phyloP scores from a whole-genome alignment of 2,113 vertebrate genomes.

The Brienomyrus brachyistius region DNA sequence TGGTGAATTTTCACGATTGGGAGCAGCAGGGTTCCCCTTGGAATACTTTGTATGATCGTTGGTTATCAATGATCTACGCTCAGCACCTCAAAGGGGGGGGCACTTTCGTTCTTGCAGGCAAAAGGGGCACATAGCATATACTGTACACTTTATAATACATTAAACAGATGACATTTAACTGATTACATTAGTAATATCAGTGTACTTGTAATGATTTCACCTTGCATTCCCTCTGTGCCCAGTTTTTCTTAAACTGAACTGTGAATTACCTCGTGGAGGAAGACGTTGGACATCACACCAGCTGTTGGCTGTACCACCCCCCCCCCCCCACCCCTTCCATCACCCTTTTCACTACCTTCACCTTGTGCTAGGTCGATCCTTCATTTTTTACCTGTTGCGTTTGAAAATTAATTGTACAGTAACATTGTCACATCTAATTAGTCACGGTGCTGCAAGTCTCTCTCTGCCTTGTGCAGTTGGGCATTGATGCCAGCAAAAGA shows the following conservation, averaged over 20 bases:
- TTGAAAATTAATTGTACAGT: background rate
- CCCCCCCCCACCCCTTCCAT: background rate
- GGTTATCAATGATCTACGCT: background rate
- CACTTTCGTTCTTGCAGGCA: background rate
- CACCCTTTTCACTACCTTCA: background rate
- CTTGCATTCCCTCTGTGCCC: background rate
- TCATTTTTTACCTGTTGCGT: background rate
- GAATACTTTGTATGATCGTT: background rate
- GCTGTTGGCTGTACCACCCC: background rate
- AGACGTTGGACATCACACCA: background rate
- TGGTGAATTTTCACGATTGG: background rate
- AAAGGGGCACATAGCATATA: background rate
- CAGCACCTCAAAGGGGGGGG: background rate
- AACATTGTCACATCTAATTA: constrained; percentile 1
- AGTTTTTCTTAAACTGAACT: background rate
- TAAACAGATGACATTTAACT: background rate
- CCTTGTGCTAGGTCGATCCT: constrained; percentile 1
- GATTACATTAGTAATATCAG: background rate
- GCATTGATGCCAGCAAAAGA: background rate
- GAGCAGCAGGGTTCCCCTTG: background rate
- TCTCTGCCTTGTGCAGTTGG: background rate
- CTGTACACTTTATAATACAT: background rate
- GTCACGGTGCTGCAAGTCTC: background rate
- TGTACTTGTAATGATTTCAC: background rate
- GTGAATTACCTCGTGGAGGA: background rate